Conservation (phyloP, 2,797 vertebrate species). For the Liasis olivaceus region DNA sequence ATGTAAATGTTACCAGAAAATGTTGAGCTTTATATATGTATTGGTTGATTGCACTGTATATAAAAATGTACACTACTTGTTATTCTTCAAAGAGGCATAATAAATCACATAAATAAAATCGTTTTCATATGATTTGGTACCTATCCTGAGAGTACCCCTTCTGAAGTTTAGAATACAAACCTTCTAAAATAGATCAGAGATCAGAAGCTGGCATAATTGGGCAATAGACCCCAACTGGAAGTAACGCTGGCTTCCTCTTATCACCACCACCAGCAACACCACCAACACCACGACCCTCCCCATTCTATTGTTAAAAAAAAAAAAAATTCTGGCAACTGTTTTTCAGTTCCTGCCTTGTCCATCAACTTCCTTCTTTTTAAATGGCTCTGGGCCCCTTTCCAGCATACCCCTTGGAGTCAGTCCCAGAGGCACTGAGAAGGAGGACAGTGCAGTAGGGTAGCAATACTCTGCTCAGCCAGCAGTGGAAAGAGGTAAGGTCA, state of each 20-base stretch:
- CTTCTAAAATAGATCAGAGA: not conserved
- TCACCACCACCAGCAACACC: not conserved
- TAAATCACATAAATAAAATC: not conserved
- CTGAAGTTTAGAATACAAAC: not conserved
- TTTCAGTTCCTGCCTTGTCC: not conserved
- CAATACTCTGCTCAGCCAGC: not conserved
- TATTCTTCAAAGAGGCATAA: not conserved
- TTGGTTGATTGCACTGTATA: not conserved
- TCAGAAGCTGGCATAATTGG: not conserved
- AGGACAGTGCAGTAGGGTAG: not conserved
- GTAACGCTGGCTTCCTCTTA: not conserved
- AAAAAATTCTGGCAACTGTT: not conserved
- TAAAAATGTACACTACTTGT: not conserved
- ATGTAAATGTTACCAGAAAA: not conserved
- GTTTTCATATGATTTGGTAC: not conserved
- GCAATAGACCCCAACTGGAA: not conserved
- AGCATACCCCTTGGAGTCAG: not conserved
- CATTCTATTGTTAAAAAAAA: not conserved
- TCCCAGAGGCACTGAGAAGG: not conserved
- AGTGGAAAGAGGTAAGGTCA: not conserved
- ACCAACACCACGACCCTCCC: not conserved
- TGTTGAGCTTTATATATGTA: not conserved
- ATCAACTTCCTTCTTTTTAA: not conserved
- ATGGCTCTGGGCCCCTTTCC: not conserved
- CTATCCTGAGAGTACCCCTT: not conserved